Conservation (phyloP, 2,113 vertebrate species). For the Gasterosteus aculeatus region DNA sequence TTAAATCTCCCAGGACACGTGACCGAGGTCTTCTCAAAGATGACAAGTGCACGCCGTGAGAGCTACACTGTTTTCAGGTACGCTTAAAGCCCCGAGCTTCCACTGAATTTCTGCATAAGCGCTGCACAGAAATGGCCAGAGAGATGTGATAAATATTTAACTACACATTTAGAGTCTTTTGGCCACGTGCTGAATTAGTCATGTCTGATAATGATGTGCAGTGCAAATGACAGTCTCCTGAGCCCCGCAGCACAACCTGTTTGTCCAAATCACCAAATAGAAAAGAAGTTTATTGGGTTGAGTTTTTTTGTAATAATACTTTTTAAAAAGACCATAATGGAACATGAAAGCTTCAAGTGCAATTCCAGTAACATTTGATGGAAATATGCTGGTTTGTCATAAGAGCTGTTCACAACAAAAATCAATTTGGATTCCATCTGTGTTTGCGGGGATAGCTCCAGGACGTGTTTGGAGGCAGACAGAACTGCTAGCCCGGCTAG, state of each 20-base stretch:
- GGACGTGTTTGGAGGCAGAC: constrained; percentile 21
- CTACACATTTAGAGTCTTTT: constrained; percentile 69
- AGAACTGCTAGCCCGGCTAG: neutral
- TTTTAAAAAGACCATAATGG: neutral
- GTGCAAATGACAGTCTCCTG: constrained; percentile 61
- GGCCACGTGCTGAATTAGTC: constrained; percentile 76
- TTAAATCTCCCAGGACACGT: constrained; percentile 31
- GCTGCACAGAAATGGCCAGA: constrained; percentile 22
- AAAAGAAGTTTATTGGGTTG: neutral
- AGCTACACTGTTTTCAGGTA: constrained; percentile 30
- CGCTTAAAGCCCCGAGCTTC: constrained; percentile 1
- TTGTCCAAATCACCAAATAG: constrained; percentile 32
- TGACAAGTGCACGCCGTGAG: constrained; percentile 16
- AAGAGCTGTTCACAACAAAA: constrained; percentile 38
- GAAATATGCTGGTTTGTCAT: constrained; percentile 33
- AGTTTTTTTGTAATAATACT: neutral
- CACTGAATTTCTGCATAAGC: constrained; percentile 22
- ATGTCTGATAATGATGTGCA: constrained; percentile 71
- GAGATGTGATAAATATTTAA: constrained; percentile 68
- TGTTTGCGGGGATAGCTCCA: constrained; percentile 25
- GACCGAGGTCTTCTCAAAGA: constrained; percentile 24
- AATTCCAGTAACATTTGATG: constrained; percentile 14
- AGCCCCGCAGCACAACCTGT: constrained; percentile 29
- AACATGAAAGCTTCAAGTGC: neutral
- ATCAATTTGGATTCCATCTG: constrained; percentile 52